Evolutionary conservation across 2,888 invertebrate species (phyloP).

Genomic region (Phyto melanocephala): DNA sequence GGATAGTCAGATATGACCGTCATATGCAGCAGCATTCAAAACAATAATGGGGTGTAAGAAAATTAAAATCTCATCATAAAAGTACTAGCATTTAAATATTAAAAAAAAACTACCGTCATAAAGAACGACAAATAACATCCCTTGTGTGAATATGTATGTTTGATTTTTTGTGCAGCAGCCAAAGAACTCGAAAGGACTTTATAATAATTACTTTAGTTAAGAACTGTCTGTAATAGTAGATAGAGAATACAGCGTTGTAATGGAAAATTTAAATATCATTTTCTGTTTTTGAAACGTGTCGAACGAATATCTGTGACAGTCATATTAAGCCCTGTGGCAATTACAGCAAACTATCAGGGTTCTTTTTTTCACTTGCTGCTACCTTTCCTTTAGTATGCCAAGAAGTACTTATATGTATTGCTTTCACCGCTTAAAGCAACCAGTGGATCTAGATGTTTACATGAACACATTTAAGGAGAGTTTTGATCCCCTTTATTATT

Average conservation of each 20-base stretch:
- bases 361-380: background rate
- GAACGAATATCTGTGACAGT: constrained; percentile 57
- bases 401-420: background rate
- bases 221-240: constrained; percentile 15
- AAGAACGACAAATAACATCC: constrained; percentile 13
- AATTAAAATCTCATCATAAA: constrained; percentile 55
- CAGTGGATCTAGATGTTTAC: constrained; percentile 26
- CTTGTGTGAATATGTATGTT: background rate
- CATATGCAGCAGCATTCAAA: constrained; percentile 30
- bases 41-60: constrained; percentile 31
- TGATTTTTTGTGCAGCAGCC: background rate
- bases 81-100: background rate
- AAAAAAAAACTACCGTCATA: background rate
- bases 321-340: constrained; percentile 45
- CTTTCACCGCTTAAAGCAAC: constrained; percentile 19
- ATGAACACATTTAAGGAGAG: background rate
- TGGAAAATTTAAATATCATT: constrained; percentile 42
- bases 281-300: constrained; percentile 50
- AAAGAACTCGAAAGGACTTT: constrained; percentile 17
- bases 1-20: background rate
- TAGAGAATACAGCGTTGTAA: background rate
- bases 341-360: constrained; percentile 25
- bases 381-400: background rate
- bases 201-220: constrained; percentile 54
- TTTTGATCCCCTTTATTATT: constrained; percentile 31